Evolutionary conservation across 2,888 invertebrate species (phyloP).

Genomic region (Noctua janthina): DNA sequence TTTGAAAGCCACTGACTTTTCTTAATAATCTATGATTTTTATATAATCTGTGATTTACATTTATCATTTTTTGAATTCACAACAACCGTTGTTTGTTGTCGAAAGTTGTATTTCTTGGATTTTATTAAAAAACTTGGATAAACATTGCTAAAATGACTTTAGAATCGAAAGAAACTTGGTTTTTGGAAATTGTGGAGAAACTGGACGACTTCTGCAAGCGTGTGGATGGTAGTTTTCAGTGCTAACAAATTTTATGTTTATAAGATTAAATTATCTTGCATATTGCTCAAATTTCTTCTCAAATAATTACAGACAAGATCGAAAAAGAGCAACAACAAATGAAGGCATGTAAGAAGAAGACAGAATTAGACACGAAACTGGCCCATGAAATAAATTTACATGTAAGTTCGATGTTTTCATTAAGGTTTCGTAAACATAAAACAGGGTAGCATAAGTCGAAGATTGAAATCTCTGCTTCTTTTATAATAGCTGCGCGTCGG

Average conservation of each 20-base stretch:
- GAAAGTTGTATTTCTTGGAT: slow-evolving; percentile 5
- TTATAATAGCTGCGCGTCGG: too few species aligned
- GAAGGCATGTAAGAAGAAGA: slow-evolving; percentile 80
- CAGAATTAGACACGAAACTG: slow-evolving; percentile 79
- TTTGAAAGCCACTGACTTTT: slow-evolving; percentile 25
- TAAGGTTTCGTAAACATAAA: background rate
- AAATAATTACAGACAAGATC: slow-evolving; percentile 77
- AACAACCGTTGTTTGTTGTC: slow-evolving; percentile 47
- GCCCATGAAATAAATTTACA: slow-evolving; percentile 80
- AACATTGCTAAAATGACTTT: slow-evolving; percentile 62
- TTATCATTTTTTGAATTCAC: slow-evolving; percentile 59
- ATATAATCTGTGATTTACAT: slow-evolving; percentile 45
- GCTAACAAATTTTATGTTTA: background rate
- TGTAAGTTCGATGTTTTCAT: slow-evolving; percentile 70
- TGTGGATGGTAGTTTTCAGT: slow-evolving; percentile 74
- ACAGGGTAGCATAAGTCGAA: too few species aligned
- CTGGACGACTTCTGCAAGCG: slow-evolving; percentile 75
- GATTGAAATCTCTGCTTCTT: too few species aligned
- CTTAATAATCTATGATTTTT: slow-evolving; percentile 7
- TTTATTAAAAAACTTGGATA: background rate
- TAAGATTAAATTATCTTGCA: background rate
- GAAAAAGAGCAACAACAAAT: slow-evolving; percentile 78
- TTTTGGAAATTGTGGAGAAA: slow-evolving; percentile 67
- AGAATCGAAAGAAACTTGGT: slow-evolving; percentile 71
- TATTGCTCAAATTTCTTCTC: background rate